phyloP scores from a whole-genome alignment of 1,140 invertebrate genomes.

The Delia radicum region DNA sequence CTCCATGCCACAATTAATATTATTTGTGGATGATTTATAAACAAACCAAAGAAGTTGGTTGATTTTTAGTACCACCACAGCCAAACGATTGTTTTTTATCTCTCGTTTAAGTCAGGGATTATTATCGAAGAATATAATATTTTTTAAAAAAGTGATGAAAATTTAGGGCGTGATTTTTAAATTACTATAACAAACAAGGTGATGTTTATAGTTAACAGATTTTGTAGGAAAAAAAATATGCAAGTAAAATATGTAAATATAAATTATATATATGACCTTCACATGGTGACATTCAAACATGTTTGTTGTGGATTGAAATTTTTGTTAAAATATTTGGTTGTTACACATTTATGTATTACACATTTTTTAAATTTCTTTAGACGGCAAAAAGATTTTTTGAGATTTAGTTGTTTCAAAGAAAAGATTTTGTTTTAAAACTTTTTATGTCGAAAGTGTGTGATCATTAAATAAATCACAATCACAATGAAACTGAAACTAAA shows the following conservation, averaged over 20 bases:
- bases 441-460: too few relatives aligned
- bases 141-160: conserved; percentile 2
- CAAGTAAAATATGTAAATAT: background rate
- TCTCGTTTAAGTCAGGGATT: conserved; percentile 8
- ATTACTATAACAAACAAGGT: conserved; percentile 9
- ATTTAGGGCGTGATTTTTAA: conserved; percentile 14
- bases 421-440: too few relatives aligned
- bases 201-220: background rate
- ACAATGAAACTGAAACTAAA: too few relatives aligned
- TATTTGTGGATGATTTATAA: background rate
- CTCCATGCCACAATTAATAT: background rate
- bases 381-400: too few relatives aligned
- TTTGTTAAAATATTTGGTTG: too few relatives aligned
- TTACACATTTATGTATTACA: too few relatives aligned
- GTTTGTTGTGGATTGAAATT: background rate
- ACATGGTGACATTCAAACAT: background rate
- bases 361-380: too few relatives aligned
- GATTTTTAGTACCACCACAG: background rate
- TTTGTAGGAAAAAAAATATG: background rate
- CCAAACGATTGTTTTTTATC: background rate
- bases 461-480: too few relatives aligned
- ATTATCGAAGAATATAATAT: conserved; percentile 15
- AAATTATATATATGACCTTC: background rate
- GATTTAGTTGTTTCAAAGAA: too few relatives aligned
- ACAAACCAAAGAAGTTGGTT: background rate